Evolutionary conservation across 2,888 invertebrate genomes (phyloP).

Genomic region (Eristalis tenax): DNA sequence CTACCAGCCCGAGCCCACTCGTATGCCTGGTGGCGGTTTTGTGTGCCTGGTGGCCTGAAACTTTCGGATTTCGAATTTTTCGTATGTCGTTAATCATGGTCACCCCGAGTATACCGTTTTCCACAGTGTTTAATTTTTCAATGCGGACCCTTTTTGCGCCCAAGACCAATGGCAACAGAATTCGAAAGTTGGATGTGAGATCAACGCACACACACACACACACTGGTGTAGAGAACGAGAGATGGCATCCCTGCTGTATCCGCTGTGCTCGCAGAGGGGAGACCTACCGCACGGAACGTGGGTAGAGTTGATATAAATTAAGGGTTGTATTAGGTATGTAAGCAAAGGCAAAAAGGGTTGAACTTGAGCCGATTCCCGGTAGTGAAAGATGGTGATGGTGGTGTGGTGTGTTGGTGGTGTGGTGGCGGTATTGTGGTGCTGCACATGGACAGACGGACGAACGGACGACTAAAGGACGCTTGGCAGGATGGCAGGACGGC

Average conservation of each 20-base stretch:
- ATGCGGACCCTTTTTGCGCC: constrained; percentile 69
- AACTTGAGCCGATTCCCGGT: constrained; percentile 68
- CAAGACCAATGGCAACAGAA: constrained; percentile 56
- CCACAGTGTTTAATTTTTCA: constrained; percentile 69
- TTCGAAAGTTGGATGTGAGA: constrained; percentile 56
- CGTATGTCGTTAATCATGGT: constrained; percentile 75
- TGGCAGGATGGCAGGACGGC: constrained; percentile 15
- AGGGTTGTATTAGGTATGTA: constrained; percentile 70
- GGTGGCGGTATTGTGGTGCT: neutral
- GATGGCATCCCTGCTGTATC: constrained; percentile 34
- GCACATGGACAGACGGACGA: constrained; percentile 5
- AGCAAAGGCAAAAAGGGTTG: constrained; percentile 68
- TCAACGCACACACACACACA: constrained; percentile 29
- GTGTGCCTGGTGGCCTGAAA: constrained; percentile 61
- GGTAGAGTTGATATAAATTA: constrained; percentile 68
- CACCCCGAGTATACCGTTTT: constrained; percentile 72
- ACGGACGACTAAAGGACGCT: neutral
- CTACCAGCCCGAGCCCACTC: neutral
- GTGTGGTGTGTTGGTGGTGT: neutral
- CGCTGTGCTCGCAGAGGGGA: constrained; percentile 14
- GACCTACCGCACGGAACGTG: constrained; percentile 56
- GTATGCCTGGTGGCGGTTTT: constrained; percentile 16
- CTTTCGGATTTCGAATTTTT: constrained; percentile 70
- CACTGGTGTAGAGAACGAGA: neutral
- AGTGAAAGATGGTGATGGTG: neutral